A percentile compares a stretch with the other conserved stretches of the same genome.
phyloP scores from a whole-genome alignment of 2,113 vertebrate species.

The Channa maculata region DNA sequence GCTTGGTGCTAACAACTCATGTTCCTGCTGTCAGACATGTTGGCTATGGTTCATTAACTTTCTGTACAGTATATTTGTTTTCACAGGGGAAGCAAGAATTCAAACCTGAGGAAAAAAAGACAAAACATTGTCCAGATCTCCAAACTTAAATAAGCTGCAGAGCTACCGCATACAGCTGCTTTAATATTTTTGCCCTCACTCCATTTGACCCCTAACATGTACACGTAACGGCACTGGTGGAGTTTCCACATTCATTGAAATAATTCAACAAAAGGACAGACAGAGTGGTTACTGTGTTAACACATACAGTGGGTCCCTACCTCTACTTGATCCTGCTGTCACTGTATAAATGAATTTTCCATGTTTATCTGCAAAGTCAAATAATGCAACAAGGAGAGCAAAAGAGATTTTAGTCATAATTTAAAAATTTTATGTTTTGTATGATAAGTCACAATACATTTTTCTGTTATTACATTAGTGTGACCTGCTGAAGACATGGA shows the following conservation, averaged over 20 bases:
- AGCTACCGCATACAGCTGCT: conserved; percentile 11
- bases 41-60: conserved; percentile 18
- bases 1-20: conserved; percentile 4
- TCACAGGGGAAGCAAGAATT: conserved; percentile 16
- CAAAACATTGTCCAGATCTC: neutral
- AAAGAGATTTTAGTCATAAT: too few species aligned
- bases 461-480: too few species aligned
- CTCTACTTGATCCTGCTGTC: conserved; percentile 2
- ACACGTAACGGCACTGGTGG: conserved; percentile 12
- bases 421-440: too few species aligned
- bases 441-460: too few species aligned
- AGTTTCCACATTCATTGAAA: conserved; percentile 50
- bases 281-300: conserved; percentile 11
- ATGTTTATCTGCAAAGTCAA: neutral
- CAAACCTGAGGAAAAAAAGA: conserved; percentile 10
- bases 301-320: conserved; percentile 1
- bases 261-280: conserved; percentile 36
- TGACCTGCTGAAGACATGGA: too few species aligned
- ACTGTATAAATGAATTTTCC: conserved; percentile 23
- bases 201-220: neutral
- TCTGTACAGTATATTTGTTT: conserved; percentile 31
- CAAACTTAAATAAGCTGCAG: conserved; percentile 3
- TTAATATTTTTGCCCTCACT: conserved; percentile 3
- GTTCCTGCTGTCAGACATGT: neutral
- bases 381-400: too few species aligned